phyloP scores from a whole-genome alignment of 2,888 invertebrate genomes.

The Xylota sylvarum region DNA sequence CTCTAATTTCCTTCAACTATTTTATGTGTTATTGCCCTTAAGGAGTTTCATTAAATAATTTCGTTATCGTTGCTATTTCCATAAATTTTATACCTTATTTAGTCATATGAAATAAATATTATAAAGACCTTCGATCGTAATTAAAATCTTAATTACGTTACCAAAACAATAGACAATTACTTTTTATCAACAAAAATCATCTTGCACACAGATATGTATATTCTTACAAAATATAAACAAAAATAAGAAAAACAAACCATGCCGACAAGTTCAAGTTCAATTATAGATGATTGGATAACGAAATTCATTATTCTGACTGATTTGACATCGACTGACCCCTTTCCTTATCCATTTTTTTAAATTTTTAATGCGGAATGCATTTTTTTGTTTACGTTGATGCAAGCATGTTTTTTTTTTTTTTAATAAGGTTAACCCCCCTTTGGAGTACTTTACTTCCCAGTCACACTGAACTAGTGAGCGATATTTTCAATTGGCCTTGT shows the following conservation, averaged over 20 bases:
- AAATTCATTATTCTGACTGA: slow-evolving; percentile 16
- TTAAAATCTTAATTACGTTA: neutral
- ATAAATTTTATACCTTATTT: too few relatives aligned
- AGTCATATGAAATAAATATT: too few relatives aligned
- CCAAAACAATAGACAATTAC: neutral
- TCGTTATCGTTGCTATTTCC: too few relatives aligned
- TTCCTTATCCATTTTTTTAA: neutral
- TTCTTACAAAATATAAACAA: too few relatives aligned
- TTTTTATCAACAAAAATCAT: neutral
- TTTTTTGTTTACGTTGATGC: neutral
- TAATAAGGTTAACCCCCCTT: neutral
- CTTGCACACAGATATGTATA: neutral
- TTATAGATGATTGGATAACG: slow-evolving; percentile 21
- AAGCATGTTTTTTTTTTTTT: neutral
- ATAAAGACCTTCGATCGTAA: too few relatives aligned
- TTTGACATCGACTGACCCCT: slow-evolving; percentile 16
- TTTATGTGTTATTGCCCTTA: too few relatives aligned
- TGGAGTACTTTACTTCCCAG: neutral
- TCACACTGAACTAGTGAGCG: neutral
- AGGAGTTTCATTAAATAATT: too few relatives aligned
- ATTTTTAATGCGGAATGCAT: slow-evolving; percentile 17
- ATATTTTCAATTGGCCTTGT: neutral
- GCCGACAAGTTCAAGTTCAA: slow-evolving; percentile 37
- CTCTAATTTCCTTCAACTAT: too few relatives aligned
- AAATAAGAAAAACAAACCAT: neutral